Evolutionary conservation across 1,140 invertebrate species (phyloP).

Genomic region (Acromyrmex echinatior): DNA sequence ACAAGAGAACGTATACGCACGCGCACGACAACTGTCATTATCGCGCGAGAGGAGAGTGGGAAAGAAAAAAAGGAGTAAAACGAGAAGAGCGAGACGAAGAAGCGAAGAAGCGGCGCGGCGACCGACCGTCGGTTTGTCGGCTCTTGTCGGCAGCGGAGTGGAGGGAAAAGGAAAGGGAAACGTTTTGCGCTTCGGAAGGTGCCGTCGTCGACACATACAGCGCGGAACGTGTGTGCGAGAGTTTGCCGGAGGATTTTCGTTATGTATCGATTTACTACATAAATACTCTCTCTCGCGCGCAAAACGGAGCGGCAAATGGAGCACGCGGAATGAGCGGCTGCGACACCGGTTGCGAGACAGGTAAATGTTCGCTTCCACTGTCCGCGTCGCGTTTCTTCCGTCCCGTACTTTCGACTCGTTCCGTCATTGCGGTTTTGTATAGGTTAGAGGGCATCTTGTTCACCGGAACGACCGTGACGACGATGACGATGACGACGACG

Average conservation of each 20-base stretch:
- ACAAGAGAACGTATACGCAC: neutral
- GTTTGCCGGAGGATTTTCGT: slow-evolving; percentile 69
- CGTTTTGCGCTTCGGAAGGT: slow-evolving; percentile 66
- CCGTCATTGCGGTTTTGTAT: neutral
- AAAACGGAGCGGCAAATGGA: slow-evolving; percentile 69
- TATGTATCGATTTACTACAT: slow-evolving; percentile 76
- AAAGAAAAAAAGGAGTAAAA: neutral
- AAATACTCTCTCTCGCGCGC: slow-evolving; percentile 61
- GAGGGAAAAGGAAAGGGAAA: slow-evolving; percentile 34
- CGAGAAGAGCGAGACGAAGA: neutral
- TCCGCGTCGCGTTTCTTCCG: neutral
- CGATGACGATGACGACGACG: neutral
- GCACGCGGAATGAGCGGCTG: slow-evolving; percentile 68
- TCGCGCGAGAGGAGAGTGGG: neutral
- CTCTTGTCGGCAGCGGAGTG: no score
- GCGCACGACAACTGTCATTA: slow-evolving; percentile 59
- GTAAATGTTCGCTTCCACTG: slow-evolving; percentile 37
- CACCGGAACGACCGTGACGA: slow-evolving; percentile 21
- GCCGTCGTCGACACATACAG: slow-evolving; percentile 50
- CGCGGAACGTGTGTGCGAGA: slow-evolving; percentile 67
- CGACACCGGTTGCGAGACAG: slow-evolving; percentile 63
- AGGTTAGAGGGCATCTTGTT: slow-evolving; percentile 40
- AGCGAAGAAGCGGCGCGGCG: neutral
- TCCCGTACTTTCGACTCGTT: neutral
- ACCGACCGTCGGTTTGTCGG: neutral